Base-by-base conservation (phyloP, 1,140 invertebrate genomes). In the Eriocheir sinensis region DNA sequence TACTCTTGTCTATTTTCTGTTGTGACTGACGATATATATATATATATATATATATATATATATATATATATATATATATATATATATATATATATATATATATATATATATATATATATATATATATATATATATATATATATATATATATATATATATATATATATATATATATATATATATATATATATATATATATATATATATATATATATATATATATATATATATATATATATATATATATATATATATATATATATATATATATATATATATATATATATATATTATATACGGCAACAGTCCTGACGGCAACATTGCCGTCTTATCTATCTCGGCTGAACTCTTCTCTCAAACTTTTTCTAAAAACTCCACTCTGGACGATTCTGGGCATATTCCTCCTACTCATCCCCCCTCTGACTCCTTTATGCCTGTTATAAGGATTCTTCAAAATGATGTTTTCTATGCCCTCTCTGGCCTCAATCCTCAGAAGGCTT, bases 21-120 rank as follows among this genome's bases (percentile, higher is more conserved):
- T n/a, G n/a, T n/a, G n/a, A n/a, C n/a, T n/a, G n/a, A n/a, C n/a
- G n/a, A n/a, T n/a, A n/a, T n/a, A n/a, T n/a, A n/a, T n/a, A n/a
- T n/a, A n/a, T n/a, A 9, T 72, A 27, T 72, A 27, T 12, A 72
- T 27, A 12, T 9, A 34, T 8, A 34, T 85, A 32, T 21, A 34
- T 85, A 0, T 85, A 34, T 85, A 34, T 85, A 34, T 85, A 34
- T 85, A 34, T 85, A 34, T 21, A 3, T 85, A 85, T 85, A 85
- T 85, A 85, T 85, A 85, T 85, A 85, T 85, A 85, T 85, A 85
- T 85, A 85, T 85, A 85, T 85, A 85, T 85, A 85, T 85, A 85
- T 85, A 85, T 85, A 85, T 85, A 85, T 85, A 85, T 85, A 85
- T 85, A 85, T 72, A 27, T 72, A 72, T 27, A 72, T 72, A 72